A percentile compares a stretch with the other conserved stretches of the same genome.
phyloP scores from a whole-genome alignment of 2,797 vertebrate genomes.

The Threskiornis aethiopicus region DNA sequence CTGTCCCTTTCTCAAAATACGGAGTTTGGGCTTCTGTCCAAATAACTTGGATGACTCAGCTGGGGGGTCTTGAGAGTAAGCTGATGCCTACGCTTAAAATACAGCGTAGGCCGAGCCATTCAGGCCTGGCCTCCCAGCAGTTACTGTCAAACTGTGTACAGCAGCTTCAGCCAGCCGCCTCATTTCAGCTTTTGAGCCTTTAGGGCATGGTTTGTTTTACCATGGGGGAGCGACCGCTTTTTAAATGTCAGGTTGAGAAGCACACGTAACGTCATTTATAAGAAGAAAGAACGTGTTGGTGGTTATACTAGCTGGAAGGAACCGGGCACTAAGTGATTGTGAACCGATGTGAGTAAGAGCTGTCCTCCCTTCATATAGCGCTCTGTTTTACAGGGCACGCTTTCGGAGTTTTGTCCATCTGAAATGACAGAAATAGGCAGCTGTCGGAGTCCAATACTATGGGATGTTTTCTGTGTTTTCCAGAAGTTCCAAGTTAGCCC shows the following conservation, averaged over 20 bases:
- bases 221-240: rapidly evolving
- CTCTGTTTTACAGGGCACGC: neutral
- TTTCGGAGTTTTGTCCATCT: neutral
- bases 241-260: neutral
- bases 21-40: neutral
- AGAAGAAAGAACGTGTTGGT: neutral
- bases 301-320: neutral
- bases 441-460: neutral
- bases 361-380: rapidly evolving
- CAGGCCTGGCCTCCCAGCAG: neutral
- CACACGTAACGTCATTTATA: rapidly evolving
- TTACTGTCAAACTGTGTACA: neutral
- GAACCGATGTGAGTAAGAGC: neutral
- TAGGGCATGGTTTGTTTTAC: neutral
- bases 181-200: neutral
- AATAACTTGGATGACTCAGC: neutral
- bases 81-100: neutral
- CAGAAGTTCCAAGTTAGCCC: neutral
- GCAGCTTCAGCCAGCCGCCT: neutral
- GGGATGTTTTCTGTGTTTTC: neutral
- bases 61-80: rapidly evolving
- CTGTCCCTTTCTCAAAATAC: neutral
- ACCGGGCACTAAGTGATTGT: neutral
- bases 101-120: neutral
- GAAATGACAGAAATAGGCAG: neutral